These are phyloP conservation scores for Melipona beecheii DNA, from an alignment of 2,888 invertebrate genomes.

Conservation along the genomic window DNA sequence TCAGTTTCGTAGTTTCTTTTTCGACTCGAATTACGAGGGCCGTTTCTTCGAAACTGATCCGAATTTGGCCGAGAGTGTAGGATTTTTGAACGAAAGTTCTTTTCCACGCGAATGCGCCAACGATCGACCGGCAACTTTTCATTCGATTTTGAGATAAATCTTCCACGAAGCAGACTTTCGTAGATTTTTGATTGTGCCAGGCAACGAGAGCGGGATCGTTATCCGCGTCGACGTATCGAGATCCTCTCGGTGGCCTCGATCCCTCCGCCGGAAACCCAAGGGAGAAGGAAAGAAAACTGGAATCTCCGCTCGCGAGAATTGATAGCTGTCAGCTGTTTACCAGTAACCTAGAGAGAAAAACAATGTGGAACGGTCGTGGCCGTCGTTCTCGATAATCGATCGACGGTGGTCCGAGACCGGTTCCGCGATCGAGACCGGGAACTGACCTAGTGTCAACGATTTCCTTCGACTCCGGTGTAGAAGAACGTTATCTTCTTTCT, in stretches of 20 bases:
- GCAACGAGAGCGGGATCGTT: conserved; percentile 2
- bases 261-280: conserved; percentile 8
- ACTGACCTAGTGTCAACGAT: conserved; percentile 24
- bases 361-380: conserved; percentile 31
- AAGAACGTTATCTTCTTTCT: background rate
- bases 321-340: conserved; percentile 46
- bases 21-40: background rate
- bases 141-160: conserved; percentile 3
- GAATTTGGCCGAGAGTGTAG: background rate
- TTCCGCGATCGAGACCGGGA: conserved; percentile 3
- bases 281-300: conserved; percentile 14
- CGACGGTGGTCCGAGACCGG: conserved; percentile 21
- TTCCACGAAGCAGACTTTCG: conserved; percentile 7
- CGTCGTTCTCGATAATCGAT: conserved; percentile 32
- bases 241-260: background rate
- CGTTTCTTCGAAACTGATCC: background rate
- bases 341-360: conserved; percentile 39
- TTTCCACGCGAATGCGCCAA: no score
- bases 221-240: background rate
- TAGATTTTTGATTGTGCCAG: background rate
- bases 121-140: conserved; percentile 5
- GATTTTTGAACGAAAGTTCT: background rate
- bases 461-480: background rate
- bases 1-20: background rate
- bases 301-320: conserved; percentile 41